These are phyloP conservation scores for Ruditapes philippinarum DNA, from an alignment of 1,140 invertebrate species.

Conservation along the genomic window DNA sequence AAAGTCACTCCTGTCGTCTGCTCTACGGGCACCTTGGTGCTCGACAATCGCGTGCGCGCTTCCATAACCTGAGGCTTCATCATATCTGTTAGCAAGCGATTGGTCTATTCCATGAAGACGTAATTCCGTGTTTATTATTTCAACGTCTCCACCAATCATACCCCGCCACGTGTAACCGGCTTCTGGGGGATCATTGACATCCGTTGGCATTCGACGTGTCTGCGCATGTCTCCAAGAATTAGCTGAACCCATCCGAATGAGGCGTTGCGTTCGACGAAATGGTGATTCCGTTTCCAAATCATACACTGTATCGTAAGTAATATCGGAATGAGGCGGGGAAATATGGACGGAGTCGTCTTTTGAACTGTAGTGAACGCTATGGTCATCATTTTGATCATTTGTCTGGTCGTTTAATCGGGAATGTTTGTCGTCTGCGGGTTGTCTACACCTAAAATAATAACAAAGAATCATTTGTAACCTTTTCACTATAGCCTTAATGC, in stretches of 20 bases:
- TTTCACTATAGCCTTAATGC: too few species aligned
- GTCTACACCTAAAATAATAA: conserved; percentile 34
- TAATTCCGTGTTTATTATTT: conserved; percentile 63
- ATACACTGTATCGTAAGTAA: conserved; percentile 65
- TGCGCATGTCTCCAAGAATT: conserved; percentile 52
- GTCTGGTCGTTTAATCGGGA: background rate
- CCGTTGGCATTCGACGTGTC: background rate
- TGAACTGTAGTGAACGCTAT: conserved; percentile 37
- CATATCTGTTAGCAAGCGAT: background rate
- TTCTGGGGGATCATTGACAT: background rate
- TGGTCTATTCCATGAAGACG: conserved; percentile 33
- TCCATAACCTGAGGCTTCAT: background rate
- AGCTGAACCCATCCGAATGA: conserved; percentile 62
- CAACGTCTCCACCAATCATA: conserved; percentile 61
- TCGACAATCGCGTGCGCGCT: background rate
- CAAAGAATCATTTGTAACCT: too few species aligned
- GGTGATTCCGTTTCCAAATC: conserved; percentile 54
- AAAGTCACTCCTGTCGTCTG: background rate
- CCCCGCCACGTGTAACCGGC: conserved; percentile 60
- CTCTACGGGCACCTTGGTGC: background rate
- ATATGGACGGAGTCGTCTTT: conserved; percentile 57
- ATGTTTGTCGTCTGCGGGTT: conserved; percentile 10
- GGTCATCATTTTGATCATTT: background rate
- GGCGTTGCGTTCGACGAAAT: conserved; percentile 55
- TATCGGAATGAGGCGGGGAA: conserved; percentile 35